These are phyloP conservation scores for Lepidostoma basale DNA, from an alignment of 1,140 invertebrate species.

Conservation along the genomic window DNA sequence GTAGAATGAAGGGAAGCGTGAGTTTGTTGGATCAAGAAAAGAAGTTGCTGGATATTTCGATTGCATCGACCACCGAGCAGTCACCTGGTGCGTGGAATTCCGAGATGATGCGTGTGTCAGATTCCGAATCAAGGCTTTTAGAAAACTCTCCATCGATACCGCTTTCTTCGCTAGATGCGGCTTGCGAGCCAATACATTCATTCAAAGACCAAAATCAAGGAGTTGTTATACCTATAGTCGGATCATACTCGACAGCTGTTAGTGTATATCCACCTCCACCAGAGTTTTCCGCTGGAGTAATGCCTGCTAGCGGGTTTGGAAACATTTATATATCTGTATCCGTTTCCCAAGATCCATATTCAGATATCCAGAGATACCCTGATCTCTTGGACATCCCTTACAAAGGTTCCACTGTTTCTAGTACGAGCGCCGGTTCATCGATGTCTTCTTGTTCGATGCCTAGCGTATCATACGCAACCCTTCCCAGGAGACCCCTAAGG, in stretches of 20 bases:
- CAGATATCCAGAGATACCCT: slow-evolving; percentile 71
- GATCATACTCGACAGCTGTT: slow-evolving; percentile 36
- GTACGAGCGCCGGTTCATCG: slow-evolving; percentile 48
- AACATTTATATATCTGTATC: slow-evolving; percentile 79
- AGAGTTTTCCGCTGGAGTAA: slow-evolving; percentile 48
- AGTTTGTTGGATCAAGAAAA: slow-evolving; percentile 80
- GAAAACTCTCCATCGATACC: slow-evolving; percentile 52
- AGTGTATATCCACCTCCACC: slow-evolving; percentile 49
- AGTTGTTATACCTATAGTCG: slow-evolving; percentile 36
- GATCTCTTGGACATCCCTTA: slow-evolving; percentile 77
- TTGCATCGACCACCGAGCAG: slow-evolving; percentile 76
- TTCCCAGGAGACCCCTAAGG: slow-evolving; percentile 61
- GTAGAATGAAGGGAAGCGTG: slow-evolving; percentile 69
- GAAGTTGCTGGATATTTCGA: slow-evolving; percentile 72
- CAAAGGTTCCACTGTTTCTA: slow-evolving; percentile 60
- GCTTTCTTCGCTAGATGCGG: slow-evolving; percentile 43
- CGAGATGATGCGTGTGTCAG: slow-evolving; percentile 66
- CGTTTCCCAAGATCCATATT: slow-evolving; percentile 69
- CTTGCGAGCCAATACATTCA: slow-evolving; percentile 71
- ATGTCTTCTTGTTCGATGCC: slow-evolving; percentile 33
- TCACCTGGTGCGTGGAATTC: slow-evolving; percentile 58
- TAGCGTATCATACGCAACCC: slow-evolving; percentile 65
- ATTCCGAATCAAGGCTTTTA: slow-evolving; percentile 54
- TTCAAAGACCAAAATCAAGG: slow-evolving; percentile 72
- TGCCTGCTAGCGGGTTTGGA: slow-evolving; percentile 57